Evolutionary conservation across 2,113 vertebrate genomes (phyloP).

Genomic region (Argyrosomus japonicus): DNA sequence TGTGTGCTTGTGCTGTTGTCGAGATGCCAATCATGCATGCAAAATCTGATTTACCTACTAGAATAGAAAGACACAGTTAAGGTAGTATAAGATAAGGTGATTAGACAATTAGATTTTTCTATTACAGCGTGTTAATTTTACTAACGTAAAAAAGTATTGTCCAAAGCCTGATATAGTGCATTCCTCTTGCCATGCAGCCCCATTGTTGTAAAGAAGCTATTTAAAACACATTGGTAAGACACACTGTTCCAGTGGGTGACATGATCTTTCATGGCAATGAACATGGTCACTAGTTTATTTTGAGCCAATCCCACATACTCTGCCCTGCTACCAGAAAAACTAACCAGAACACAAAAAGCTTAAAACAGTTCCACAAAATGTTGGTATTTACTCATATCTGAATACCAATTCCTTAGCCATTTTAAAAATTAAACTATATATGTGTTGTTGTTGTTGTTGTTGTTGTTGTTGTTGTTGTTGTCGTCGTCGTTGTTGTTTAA

Average conservation of each 20-base stretch:
- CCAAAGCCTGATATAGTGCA: background rate
- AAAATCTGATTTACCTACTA: background rate
- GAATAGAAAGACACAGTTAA: background rate
- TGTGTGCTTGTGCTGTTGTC: slow-evolving; percentile 8
- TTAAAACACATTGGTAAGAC: background rate
- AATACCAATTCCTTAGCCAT: too few relatives aligned
- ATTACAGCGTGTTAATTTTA: too few relatives aligned
- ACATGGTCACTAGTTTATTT: slow-evolving; percentile 27
- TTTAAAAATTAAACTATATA: too few relatives aligned
- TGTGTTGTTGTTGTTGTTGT: too few relatives aligned
- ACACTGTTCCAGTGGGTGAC: background rate
- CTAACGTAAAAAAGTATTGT: background rate
- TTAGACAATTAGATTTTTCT: background rate
- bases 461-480: too few relatives aligned
- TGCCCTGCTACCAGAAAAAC: background rate
- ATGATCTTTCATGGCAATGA: background rate
- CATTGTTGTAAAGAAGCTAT: background rate
- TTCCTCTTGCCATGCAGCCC: background rate
- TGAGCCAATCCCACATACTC: background rate
- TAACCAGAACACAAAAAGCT: background rate
- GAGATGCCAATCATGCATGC: background rate
- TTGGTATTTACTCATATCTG: too few relatives aligned
- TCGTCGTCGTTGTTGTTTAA: too few relatives aligned
- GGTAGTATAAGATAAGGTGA: background rate
- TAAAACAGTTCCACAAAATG: background rate